Evolutionary conservation across 2,888 invertebrate species (phyloP), one percentile per base, ranked within the genome.

Genomic region (Nasonovia ribisnigri): DNA sequence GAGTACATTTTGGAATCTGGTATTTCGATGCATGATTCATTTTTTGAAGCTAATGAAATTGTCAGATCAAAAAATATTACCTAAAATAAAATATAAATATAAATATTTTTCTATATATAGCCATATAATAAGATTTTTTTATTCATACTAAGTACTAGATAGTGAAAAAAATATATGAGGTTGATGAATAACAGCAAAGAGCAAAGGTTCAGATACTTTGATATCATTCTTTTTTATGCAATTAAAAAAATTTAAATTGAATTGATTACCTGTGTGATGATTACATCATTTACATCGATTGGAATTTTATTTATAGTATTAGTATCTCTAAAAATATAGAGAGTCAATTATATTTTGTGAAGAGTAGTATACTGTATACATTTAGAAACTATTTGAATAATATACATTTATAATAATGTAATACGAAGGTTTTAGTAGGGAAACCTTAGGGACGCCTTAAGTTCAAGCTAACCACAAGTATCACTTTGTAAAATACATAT

Each of bases 101-200:
- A 88, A 77, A 46, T 84, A n/a, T 26, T 60, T 60, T 0, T 57
- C 24, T n/a, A 84, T 51, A 36, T 54, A n/a, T n/a, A n/a, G n/a
- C n/a, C n/a, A 42, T 54, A 67, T 67, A 29, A 77, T 48, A 88
- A 77, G 36, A 88, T 42, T 77, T 43, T 67, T 86, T 90, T 29
- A 46, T 84, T 46, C 67, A 51, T 93, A 93, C 93, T 67, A 90
- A 86, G 84, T 87, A 77, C 94, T 95, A 90, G 95, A 94, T 88
- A 95, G 94, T 94, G 96, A 95, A 95, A 96, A 94, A 96, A 96
- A 96, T 3, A 96, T 95, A 95, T 97, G 97, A 5, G 97, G 97
- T 95, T 97, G 97, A 1, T 96, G 96, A 60, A 97, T 95, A 77
- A 96, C 96, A 26, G 96, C 90, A 95, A 96, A 96, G 13, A 96